Conservation (phyloP, 1,140 invertebrate genomes). For the Saccostrea echinata region DNA sequence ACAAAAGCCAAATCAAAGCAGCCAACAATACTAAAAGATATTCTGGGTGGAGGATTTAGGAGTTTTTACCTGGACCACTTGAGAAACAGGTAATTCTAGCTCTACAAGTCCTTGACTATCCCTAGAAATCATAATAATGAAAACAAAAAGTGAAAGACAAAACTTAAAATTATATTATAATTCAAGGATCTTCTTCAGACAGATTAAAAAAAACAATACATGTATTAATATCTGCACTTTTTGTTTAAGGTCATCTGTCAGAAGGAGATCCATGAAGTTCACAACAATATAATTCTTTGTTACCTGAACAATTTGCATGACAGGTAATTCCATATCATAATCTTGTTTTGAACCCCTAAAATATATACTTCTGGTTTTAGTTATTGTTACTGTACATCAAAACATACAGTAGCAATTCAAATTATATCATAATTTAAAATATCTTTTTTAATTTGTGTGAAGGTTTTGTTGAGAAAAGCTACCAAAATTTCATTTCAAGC, state of each 20-base stretch:
- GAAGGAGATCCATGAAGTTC: not conserved
- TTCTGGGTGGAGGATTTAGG: not conserved
- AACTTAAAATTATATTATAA: slow-evolving; percentile 45
- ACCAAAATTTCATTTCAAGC: not conserved
- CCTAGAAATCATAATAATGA: slow-evolving; percentile 73
- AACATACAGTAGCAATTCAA: not conserved
- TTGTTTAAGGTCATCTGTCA: not conserved
- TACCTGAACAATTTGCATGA: slow-evolving; percentile 78
- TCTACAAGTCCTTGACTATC: slow-evolving; percentile 97
- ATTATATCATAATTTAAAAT: too few species aligned
- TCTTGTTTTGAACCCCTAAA: slow-evolving; percentile 74
- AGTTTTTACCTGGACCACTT: slow-evolving; percentile 91
- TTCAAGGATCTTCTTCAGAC: not conserved
- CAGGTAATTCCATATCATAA: slow-evolving; percentile 74
- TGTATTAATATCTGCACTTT: not conserved
- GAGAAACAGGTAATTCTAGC: slow-evolving; percentile 98
- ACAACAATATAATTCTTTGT: not conserved
- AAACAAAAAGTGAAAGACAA: slow-evolving; percentile 49
- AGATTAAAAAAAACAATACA: not conserved
- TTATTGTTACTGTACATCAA: not conserved
- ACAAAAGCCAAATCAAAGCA: not conserved
- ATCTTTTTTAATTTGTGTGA: too few species aligned
- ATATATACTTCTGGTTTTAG: slow-evolving; percentile 44
- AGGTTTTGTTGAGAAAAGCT: too few species aligned
- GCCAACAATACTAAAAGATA: not conserved